A percentile compares a stretch with the other conserved stretches of the same genome.
Evolutionary conservation across 2,113 vertebrate species (phyloP).

Genomic region (Sinocyclocheilus rhinocerous): DNA sequence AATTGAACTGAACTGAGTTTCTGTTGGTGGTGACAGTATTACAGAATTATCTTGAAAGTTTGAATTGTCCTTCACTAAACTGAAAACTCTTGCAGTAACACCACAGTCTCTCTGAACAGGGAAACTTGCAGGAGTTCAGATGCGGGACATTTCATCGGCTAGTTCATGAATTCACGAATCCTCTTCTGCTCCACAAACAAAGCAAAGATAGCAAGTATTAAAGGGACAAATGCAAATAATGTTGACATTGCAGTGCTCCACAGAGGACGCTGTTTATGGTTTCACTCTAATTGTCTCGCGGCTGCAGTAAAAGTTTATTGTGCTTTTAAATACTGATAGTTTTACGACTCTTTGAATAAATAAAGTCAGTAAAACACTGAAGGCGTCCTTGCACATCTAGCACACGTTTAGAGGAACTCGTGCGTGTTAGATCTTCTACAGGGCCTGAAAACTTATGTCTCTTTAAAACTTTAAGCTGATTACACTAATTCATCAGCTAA

Average conservation of each 20-base stretch:
- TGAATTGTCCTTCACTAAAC: slow-evolving; percentile 11
- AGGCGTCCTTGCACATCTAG: not conserved
- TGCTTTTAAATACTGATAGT: slow-evolving; percentile 56
- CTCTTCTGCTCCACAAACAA: slow-evolving; percentile 64
- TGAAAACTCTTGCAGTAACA: not conserved
- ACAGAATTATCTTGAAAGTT: slow-evolving; percentile 3
- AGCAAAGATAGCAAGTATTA: slow-evolving; percentile 66
- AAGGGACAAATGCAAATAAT: slow-evolving; percentile 65
- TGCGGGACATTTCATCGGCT: not conserved
- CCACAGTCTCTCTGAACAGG: not conserved
- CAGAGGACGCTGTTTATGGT: slow-evolving; percentile 59
- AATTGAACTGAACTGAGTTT: not conserved
- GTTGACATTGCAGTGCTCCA: slow-evolving; percentile 68
- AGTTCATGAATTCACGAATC: slow-evolving; percentile 61
- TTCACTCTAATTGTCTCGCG: slow-evolving; percentile 60
- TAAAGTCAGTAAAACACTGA: slow-evolving; percentile 14
- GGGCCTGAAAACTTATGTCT: not conserved
- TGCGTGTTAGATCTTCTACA: not conserved
- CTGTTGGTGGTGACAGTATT: not conserved
- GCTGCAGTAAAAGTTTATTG: slow-evolving; percentile 59
- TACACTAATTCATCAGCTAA: not conserved
- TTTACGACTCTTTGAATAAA: slow-evolving; percentile 43
- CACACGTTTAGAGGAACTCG: not conserved
- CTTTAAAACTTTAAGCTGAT: slow-evolving; percentile 6
- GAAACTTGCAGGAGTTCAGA: not conserved